Base-by-base conservation (phyloP, 2,797 vertebrate species). In the Enteromius viviparus region DNA sequence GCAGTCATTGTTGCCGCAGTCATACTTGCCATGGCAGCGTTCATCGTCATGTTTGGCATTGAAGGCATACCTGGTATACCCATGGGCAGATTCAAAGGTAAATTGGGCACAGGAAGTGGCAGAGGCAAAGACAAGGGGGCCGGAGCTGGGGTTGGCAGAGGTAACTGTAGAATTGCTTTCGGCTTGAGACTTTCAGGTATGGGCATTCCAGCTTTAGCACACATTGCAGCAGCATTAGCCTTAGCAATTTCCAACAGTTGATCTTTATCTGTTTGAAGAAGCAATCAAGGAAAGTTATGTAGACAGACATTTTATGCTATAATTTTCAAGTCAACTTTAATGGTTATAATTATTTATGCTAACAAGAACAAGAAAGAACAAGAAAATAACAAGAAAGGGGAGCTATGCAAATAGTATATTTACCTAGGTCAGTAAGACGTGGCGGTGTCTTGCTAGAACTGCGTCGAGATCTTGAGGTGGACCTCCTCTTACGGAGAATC, bases 191-290 rank as follows among this genome's bases (percentile, higher is more conserved):
- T 99, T 86, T 97, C 96, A 29, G 97, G 98, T 83, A 99, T 95
- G 72, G 97, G 97, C 92, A 99, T 96, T 32, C 98, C 98, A 6
- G 98, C 97, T 92, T 99, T 99, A 32, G 97, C 98, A 90, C 98
- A 99, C 98, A 99, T 99, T 89, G 98, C 98, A 9, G 98, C 98
- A 72, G 98, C 98, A 82, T 99, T 99, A 88, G 98, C 98, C 94
- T 99, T 99, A 84, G 98, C 98, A 89, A 99, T 99, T 94, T 99
- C 98, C 87, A 99, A 95, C 74, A 99, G 94, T 87, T 99, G 98
- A 89, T 98, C 98, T 90, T 99, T 99, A 92, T 99, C 98, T 99
- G 91, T 82, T 12, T 76, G 4, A 3, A 65, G 53, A 81, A 0
- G 6, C 15, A 64, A 81, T 68, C 21, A 5, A 34, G 7, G 6